Conservation (phyloP, 2,888 invertebrate species). For the Epirrita christyi region DNA sequence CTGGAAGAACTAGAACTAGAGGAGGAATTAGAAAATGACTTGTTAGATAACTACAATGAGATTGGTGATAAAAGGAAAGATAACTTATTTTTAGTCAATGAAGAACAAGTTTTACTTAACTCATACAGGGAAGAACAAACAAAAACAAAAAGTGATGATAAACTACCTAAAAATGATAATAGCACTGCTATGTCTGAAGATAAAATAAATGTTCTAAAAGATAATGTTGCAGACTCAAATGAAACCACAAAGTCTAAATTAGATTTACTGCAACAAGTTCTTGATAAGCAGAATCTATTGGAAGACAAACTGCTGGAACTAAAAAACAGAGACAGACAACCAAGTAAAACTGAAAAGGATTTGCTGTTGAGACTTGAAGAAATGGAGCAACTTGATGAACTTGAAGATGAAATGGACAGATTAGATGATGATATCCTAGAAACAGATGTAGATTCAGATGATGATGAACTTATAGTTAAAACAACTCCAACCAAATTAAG, state of each 20-base stretch:
- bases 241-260: conserved; percentile 46
- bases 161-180: conserved; percentile 1
- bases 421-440: conserved; percentile 56
- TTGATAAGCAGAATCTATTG: conserved; percentile 67
- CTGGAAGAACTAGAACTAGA: conserved; percentile 87
- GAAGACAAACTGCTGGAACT: conserved; percentile 61
- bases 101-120: conserved; percentile 32
- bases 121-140: conserved; percentile 28
- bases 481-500: conserved; percentile 41
- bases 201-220: conserved; percentile 17
- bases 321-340: conserved; percentile 54
- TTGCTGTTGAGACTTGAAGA: conserved; percentile 79
- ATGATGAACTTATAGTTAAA: conserved; percentile 51
- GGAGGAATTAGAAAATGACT: conserved; percentile 84
- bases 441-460: conserved; percentile 36
- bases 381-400: conserved; percentile 78
- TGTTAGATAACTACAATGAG: conserved; percentile 42
- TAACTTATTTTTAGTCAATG: conserved; percentile 43
- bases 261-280: conserved; percentile 62
- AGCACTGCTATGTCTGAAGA: conserved; percentile 9
- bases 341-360: conserved; percentile 66
- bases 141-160: conserved; percentile 1
- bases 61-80: conserved; percentile 34
- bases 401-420: conserved; percentile 85
- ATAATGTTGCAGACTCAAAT: conserved; percentile 12